Evolutionary conservation across 2,888 invertebrate species (phyloP).

Genomic region (Caenorhabditis doughertyi): DNA sequence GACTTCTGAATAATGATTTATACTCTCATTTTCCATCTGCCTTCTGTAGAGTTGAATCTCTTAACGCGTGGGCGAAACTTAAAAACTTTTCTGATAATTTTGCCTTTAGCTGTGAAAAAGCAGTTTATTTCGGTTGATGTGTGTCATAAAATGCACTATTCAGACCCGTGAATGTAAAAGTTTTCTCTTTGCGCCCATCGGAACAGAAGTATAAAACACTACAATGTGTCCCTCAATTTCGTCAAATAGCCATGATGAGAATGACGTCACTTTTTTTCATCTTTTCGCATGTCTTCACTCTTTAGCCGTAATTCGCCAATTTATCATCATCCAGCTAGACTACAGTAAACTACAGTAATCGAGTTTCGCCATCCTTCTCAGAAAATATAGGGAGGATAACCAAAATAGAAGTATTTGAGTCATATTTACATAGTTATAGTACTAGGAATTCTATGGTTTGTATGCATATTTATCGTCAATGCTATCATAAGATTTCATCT

Average conservation of each 20-base stretch:
- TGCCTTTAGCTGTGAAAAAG: not conserved
- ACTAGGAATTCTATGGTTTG: constrained; percentile 18
- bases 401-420: constrained; percentile 22
- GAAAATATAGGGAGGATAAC: not conserved
- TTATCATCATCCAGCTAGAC: not conserved
- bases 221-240: constrained; percentile 25
- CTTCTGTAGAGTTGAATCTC: not conserved
- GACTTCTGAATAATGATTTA: not conserved
- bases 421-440: constrained; percentile 29
- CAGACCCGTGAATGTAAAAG: not conserved
- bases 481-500: not conserved
- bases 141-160: constrained; percentile 1
- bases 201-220: constrained; percentile 23
- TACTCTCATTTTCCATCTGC: not conserved
- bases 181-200: constrained; percentile 5
- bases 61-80: not conserved
- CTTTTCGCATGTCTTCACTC: not conserved
- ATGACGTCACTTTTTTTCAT: constrained; percentile 11
- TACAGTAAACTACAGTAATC: constrained; percentile 1
- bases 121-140: not conserved
- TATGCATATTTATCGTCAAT: constrained; percentile 19
- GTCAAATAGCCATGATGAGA: constrained; percentile 28
- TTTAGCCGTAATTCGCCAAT: not conserved
- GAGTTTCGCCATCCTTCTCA: not conserved
- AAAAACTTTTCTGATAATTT: not conserved